Percentiles rank a stretch among this genome's conserved stretches.
Evolutionary conservation across 30 jellyfish, hydroid and myxozoan species (phyloP).

Genomic region (Turritopsis dohrnii): DNA sequence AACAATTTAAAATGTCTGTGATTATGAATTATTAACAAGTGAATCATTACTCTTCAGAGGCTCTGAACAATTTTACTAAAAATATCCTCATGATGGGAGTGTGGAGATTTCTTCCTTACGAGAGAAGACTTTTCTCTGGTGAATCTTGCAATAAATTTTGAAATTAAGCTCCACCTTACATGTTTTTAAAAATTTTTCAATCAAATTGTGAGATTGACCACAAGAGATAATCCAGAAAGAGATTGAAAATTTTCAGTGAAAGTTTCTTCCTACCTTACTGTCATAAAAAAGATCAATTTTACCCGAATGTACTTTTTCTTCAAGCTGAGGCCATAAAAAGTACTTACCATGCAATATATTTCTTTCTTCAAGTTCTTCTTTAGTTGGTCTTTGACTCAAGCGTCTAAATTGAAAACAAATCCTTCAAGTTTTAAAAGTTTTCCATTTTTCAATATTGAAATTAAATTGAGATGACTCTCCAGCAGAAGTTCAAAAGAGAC

Average conservation of each 20-base stretch:
- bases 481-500: neutral
- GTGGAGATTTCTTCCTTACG: neutral
- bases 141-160: no score
- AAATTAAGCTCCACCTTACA: no score
- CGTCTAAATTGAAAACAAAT: constrained; percentile 42
- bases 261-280: no score
- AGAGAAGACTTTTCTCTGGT: no score
- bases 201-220: no score
- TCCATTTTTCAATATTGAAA: neutral
- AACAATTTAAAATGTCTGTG: neutral
- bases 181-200: no score
- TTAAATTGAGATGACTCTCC: neutral
- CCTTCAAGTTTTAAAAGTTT: no score
- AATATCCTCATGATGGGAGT: neutral
- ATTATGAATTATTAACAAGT: neutral
- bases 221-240: no score
- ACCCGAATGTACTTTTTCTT: no score
- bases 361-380: constrained; percentile 81
- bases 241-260: no score
- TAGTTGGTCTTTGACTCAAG: constrained; percentile 89
- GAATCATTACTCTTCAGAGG: neutral
- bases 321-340: no score
- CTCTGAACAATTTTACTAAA: neutral
- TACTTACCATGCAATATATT: constrained; percentile 65
- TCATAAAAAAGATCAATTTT: no score